Evolutionary conservation across 2,113 vertebrate genomes (phyloP).

Genomic region (Bujurquina vittata): DNA sequence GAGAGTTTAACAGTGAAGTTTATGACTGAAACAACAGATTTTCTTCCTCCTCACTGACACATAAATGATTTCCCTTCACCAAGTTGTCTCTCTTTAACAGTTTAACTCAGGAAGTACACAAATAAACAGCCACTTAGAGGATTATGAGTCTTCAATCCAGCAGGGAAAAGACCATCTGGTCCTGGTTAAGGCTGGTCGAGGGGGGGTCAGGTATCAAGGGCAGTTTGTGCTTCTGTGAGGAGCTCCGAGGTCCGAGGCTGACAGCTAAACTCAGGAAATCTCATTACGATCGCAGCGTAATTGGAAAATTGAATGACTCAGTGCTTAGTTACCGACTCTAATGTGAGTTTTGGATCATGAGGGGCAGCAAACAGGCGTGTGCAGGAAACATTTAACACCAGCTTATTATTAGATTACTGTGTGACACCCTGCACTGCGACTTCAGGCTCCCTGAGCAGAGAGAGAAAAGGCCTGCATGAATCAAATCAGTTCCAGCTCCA

Average conservation of each 20-base stretch:
- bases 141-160: conserved; percentile 62
- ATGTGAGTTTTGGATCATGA: conserved; percentile 40
- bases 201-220: conserved; percentile 3
- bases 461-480: not conserved
- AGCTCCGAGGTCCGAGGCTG: conserved; percentile 40
- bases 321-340: conserved; percentile 38
- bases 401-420: conserved; percentile 24
- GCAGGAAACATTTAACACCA: conserved; percentile 36
- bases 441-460: not conserved
- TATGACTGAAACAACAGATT: not conserved
- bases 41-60: not conserved
- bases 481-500: conserved; percentile 37
- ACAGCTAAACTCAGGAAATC: conserved; percentile 43
- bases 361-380: conserved; percentile 15
- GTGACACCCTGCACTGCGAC: not conserved
- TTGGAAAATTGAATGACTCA: conserved; percentile 58
- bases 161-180: conserved; percentile 69
- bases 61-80: not conserved
- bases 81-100: conserved; percentile 53
- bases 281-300: conserved; percentile 47
- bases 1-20: not conserved
- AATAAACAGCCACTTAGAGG: conserved; percentile 71
- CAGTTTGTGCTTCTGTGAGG: not conserved
- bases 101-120: conserved; percentile 63
- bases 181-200: conserved; percentile 36